phyloP scores from a whole-genome alignment of 2,888 invertebrate genomes.

The Drosophila ezoana region DNA sequence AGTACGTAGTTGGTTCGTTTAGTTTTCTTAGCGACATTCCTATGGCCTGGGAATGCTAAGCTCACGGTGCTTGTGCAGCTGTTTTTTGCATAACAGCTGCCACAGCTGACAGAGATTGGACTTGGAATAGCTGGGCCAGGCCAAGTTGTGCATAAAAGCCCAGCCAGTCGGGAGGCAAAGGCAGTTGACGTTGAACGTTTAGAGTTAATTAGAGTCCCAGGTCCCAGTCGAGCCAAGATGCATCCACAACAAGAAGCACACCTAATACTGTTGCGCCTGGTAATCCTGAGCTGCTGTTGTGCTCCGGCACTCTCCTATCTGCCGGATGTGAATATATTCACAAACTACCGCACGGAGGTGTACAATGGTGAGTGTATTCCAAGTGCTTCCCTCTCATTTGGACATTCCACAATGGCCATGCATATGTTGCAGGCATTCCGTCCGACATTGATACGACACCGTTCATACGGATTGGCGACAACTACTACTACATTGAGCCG shows the following conservation, averaged over 20 bases:
- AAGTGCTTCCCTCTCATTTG: neutral
- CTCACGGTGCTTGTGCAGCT: conserved; percentile 14
- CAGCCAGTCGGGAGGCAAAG: neutral
- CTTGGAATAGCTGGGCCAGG: neutral
- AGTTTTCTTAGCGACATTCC: neutral
- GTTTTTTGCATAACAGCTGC: conserved; percentile 31
- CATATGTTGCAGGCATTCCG: conserved; percentile 41
- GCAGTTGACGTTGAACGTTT: conserved; percentile 3
- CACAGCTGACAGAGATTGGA: neutral
- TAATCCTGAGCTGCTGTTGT: conserved; percentile 38
- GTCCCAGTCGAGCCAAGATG: conserved; percentile 16
- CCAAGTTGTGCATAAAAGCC: conserved; percentile 24
- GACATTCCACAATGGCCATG: too few relatives aligned
- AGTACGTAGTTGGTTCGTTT: neutral
- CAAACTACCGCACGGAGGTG: conserved; percentile 67
- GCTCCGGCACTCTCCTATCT: conserved; percentile 36
- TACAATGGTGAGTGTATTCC: conserved; percentile 53
- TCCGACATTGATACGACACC: conserved; percentile 70
- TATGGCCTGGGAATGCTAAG: neutral
- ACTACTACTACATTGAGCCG: conserved; percentile 70
- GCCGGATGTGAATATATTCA: conserved; percentile 68
- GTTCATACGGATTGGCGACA: conserved; percentile 66
- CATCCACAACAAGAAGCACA: conserved; percentile 8
- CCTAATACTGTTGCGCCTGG: conserved; percentile 19
- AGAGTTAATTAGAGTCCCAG: neutral